Conservation (phyloP, 2,113 vertebrate genomes). For the Murina feae region DNA sequence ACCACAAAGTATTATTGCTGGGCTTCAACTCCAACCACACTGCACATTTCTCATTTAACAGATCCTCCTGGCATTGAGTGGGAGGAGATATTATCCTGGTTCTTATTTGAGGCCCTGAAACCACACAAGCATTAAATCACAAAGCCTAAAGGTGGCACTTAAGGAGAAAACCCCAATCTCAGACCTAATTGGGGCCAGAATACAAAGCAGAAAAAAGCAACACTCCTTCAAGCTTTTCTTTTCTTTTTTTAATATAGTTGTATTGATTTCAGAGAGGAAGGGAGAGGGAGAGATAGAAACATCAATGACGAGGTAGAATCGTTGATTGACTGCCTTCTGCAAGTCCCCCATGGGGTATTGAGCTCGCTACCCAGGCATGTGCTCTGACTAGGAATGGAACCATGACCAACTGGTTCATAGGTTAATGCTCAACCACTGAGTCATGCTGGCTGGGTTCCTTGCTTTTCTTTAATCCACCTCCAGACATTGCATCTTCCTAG, state of each 20-base stretch:
- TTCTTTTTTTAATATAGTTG: too few relatives aligned
- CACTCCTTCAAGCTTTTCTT: not conserved
- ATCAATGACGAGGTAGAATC: too few relatives aligned
- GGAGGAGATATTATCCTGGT: not conserved
- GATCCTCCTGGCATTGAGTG: not conserved
- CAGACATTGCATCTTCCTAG: not conserved
- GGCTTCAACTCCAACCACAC: not conserved
- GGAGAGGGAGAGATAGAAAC: too few relatives aligned
- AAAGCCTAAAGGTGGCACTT: not conserved
- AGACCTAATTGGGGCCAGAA: not conserved
- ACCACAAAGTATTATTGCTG: not conserved
- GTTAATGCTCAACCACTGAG: too few relatives aligned
- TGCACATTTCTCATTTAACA: not conserved
- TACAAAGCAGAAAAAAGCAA: not conserved
- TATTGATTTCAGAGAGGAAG: too few relatives aligned
- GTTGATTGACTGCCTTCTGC: too few relatives aligned
- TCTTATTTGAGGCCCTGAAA: slow-evolving; percentile 21
- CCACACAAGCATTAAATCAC: slow-evolving; percentile 51
- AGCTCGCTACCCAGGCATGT: too few relatives aligned
- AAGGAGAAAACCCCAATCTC: slow-evolving; percentile 28
- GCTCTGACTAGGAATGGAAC: too few relatives aligned
- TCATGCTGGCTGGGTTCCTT: not conserved
- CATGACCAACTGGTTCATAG: too few relatives aligned
- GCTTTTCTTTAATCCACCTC: not conserved
- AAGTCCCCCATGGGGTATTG: too few relatives aligned